phyloP scores from a whole-genome alignment of 2,113 vertebrate genomes.

The Cephalopholis sonnerati region DNA sequence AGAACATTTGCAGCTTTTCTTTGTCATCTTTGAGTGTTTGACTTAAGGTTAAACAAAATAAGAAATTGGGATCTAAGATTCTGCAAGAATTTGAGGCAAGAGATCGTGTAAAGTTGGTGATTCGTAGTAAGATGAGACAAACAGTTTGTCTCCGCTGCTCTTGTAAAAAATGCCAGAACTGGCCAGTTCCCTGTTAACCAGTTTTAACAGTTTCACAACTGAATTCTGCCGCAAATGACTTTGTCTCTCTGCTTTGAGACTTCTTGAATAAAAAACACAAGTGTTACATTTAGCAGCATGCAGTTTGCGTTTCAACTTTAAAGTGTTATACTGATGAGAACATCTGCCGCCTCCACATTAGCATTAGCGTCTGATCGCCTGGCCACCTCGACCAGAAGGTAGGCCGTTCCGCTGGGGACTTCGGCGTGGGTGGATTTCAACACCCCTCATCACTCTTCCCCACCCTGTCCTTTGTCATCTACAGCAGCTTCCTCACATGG shows the following conservation, averaged over 20 bases:
- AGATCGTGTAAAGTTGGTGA: neutral
- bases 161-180: too few species aligned
- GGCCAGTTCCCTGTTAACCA: too few species aligned
- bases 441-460: constrained; percentile 61
- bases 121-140: neutral
- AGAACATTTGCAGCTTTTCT: neutral
- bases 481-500: constrained; percentile 48
- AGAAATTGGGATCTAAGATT: neutral
- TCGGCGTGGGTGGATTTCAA: constrained; percentile 51
- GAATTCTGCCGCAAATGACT: neutral
- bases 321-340: constrained; percentile 65
- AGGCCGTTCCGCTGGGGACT: constrained; percentile 52
- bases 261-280: constrained; percentile 24
- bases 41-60: constrained; percentile 3
- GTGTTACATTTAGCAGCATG: constrained; percentile 40
- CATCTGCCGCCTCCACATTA: constrained; percentile 77
- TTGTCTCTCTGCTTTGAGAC: constrained; percentile 7
- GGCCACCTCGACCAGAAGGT: constrained; percentile 69
- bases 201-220: too few species aligned
- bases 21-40: neutral
- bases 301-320: constrained; percentile 52
- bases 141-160: neutral
- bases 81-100: neutral
- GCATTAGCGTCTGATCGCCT: constrained; percentile 56
- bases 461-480: constrained; percentile 55